Evolutionary conservation across 1,140 invertebrate species (phyloP).

Genomic region (Periplaneta americana): DNA sequence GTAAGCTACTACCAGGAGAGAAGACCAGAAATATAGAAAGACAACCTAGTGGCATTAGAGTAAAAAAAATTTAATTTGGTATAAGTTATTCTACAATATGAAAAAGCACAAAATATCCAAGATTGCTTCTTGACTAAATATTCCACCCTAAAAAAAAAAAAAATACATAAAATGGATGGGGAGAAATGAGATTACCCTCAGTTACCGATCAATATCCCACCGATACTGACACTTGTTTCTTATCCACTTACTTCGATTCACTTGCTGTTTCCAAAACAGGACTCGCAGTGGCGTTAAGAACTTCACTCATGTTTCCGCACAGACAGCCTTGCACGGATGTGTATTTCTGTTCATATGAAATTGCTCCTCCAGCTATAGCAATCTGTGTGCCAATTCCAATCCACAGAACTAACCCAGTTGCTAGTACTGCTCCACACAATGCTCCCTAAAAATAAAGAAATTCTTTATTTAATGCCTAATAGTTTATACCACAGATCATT

Average conservation of each 20-base stretch:
- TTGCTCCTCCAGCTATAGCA: constrained; percentile 42
- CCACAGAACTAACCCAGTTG: constrained; percentile 59
- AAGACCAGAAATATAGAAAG: no score
- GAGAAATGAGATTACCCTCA: not conserved
- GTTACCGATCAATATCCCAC: not conserved
- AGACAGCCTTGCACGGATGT: constrained; percentile 40
- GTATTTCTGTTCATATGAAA: constrained; percentile 38
- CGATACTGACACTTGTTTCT: not conserved
- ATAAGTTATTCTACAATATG: not conserved
- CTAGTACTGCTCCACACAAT: constrained; percentile 52
- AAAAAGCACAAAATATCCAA: not conserved
- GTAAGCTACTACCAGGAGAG: no score
- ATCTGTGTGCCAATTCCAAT: constrained; percentile 69
- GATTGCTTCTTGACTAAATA: no score
- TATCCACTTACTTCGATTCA: not conserved
- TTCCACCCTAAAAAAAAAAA: not conserved
- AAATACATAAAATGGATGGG: not conserved
- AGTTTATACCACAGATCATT: no score
- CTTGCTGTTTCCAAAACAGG: not conserved
- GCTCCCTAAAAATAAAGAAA: constrained; percentile 66
- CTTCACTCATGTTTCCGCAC: constrained; percentile 36
- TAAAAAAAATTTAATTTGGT: not conserved
- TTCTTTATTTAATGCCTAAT: no score
- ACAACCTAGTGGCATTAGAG: no score
- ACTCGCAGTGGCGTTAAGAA: not conserved